Conservation (phyloP, 2,113 vertebrate genomes). For the Psammodynastes pulverulentus region DNA sequence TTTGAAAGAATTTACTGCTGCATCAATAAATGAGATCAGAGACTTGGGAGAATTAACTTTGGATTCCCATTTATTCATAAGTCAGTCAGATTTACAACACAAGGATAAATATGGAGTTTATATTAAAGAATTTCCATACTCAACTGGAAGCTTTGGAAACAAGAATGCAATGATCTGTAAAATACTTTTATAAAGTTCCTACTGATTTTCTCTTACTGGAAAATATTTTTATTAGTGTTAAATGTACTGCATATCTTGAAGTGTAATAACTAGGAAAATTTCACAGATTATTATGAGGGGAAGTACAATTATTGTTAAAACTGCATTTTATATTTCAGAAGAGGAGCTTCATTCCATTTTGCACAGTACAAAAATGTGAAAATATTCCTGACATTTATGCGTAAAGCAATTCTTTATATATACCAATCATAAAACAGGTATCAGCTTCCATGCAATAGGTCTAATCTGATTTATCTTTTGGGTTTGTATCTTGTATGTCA, state of each 20-base stretch:
- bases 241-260: neutral
- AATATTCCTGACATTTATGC: neutral
- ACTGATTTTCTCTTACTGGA: neutral
- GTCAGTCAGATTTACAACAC: neutral
- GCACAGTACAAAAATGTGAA: neutral
- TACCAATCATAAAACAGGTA: neutral
- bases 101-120: neutral
- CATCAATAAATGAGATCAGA: neutral
- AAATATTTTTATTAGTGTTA: neutral
- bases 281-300: neutral
- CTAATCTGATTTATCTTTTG: neutral
- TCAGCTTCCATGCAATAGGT: neutral
- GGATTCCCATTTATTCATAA: neutral
- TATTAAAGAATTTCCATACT: neutral
- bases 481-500: neutral
- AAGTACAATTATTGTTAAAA: neutral
- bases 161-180: neutral
- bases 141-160: neutral
- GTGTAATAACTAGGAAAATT: neutral
- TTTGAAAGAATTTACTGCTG: neutral
- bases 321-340: neutral
- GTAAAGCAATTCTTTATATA: neutral
- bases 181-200: neutral
- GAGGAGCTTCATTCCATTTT: neutral
- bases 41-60: neutral